These are phyloP conservation scores for Bradypus variegatus DNA, from an alignment of 2,797 vertebrate species.

Conservation along the genomic window DNA sequence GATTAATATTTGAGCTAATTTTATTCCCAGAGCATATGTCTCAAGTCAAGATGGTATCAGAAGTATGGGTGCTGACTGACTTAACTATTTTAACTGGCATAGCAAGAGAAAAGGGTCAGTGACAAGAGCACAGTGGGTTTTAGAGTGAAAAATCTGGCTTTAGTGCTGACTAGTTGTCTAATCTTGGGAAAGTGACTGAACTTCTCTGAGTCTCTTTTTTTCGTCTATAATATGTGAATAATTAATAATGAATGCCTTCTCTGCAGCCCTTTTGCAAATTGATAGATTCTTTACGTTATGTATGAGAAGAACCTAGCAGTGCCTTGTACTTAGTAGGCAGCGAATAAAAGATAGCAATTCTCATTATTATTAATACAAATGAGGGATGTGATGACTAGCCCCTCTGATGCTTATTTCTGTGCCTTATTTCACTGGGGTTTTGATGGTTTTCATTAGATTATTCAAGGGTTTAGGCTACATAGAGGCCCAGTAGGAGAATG, in stretches of 20 bases:
- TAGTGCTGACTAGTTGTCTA: not conserved
- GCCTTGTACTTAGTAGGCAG: not conserved
- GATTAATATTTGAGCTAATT: constrained; percentile 35
- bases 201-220: constrained; percentile 10
- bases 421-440: not conserved
- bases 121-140: not conserved
- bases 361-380: not conserved
- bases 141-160: not conserved
- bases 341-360: not conserved
- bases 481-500: not conserved
- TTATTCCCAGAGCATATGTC: constrained; percentile 16
- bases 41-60: not conserved
- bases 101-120: not conserved
- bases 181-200: constrained; percentile 16
- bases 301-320: not conserved
- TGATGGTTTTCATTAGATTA: constrained; percentile 14
- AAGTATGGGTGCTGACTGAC: not conserved
- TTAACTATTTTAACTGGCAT: not conserved
- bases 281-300: not conserved
- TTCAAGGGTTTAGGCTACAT: not conserved
- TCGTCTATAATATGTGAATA: not conserved
- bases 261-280: constrained; percentile 1
- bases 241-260: not conserved
- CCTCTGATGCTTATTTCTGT: not conserved
- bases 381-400: not conserved